Evolutionary conservation across 2,797 vertebrate species (phyloP).

Genomic region (Muraenolepis orangiensis): DNA sequence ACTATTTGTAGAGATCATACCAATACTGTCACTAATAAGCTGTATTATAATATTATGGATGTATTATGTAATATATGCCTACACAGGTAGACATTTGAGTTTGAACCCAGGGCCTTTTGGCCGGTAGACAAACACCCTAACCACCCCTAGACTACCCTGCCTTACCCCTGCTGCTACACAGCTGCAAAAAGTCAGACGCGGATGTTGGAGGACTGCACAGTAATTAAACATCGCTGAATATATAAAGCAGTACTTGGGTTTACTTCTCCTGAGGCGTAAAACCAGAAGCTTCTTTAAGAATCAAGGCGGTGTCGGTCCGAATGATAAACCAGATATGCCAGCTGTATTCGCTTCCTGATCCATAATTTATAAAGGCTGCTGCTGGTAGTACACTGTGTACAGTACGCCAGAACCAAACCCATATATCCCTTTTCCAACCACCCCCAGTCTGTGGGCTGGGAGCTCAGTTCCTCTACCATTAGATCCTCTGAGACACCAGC

Average conservation of each 20-base stretch:
- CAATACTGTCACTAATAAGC: too few species aligned
- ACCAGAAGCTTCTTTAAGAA: constrained; percentile 8
- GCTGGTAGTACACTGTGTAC: constrained; percentile 21
- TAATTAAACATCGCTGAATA: neutral
- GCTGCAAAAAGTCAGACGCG: neutral
- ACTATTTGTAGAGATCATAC: too few species aligned
- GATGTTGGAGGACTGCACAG: neutral
- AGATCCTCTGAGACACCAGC: neutral
- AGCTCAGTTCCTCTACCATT: neutral
- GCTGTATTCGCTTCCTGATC: constrained; percentile 21
- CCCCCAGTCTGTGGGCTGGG: neutral
- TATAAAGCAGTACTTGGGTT: neutral
- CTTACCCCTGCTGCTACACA: neutral
- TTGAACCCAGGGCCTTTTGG: neutral
- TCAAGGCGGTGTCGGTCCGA: constrained; percentile 23
- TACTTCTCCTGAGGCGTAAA: neutral
- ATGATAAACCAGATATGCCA: constrained; percentile 32
- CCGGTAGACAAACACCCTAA: neutral
- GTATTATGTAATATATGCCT: too few species aligned
- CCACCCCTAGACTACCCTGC: neutral
- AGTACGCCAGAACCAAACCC: neutral
- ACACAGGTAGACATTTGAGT: too few species aligned
- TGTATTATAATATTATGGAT: too few species aligned
- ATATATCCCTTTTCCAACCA: neutral
- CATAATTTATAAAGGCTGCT: constrained; percentile 45